These are phyloP conservation scores for Brachionus calyciflorus DNA, from an alignment of 1,140 invertebrate genomes.

Conservation along the genomic window DNA sequence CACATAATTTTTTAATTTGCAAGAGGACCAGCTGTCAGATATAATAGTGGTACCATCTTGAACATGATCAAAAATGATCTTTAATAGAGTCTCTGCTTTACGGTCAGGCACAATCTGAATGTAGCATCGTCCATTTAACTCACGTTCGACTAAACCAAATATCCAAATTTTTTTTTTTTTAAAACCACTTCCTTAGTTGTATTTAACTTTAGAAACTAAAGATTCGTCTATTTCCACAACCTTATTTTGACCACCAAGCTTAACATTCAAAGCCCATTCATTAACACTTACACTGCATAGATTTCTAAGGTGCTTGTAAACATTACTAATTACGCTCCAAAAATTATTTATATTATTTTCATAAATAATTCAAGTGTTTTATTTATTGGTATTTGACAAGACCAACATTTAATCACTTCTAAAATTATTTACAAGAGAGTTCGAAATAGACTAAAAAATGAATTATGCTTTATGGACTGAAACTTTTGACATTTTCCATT, in stretches of 20 bases:
- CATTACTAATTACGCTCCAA: slow-evolving; percentile 2
- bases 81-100: slow-evolving; percentile 15
- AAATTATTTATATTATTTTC: slow-evolving; percentile 8
- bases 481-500: too few species aligned
- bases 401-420: slow-evolving; percentile 11
- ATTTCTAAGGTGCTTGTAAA: slow-evolving; percentile 12
- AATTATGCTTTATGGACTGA: too few species aligned
- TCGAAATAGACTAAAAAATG: slow-evolving; percentile 12
- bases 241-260: slow-evolving; percentile 2
- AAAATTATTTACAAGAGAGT: background rate
- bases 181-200: slow-evolving; percentile 10
- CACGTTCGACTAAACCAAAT: slow-evolving; percentile 1
- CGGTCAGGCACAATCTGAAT: slow-evolving; percentile 4
- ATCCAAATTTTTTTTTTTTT: slow-evolving; percentile 12
- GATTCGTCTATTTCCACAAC: slow-evolving; percentile 15
- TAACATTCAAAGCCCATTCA: slow-evolving; percentile 15
- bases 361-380: slow-evolving; percentile 7
- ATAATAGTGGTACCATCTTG: slow-evolving; percentile 1
- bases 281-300: slow-evolving; percentile 2
- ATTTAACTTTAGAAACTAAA: slow-evolving; percentile 8
- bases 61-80: slow-evolving; percentile 16
- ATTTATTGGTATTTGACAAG: slow-evolving; percentile 11
- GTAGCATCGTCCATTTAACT: slow-evolving; percentile 1
- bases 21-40: slow-evolving; percentile 10
- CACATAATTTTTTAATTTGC: slow-evolving; percentile 6